These are phyloP conservation scores for Caenorhabditis uteleia DNA, from an alignment of 2,888 invertebrate species.

Conservation along the genomic window DNA sequence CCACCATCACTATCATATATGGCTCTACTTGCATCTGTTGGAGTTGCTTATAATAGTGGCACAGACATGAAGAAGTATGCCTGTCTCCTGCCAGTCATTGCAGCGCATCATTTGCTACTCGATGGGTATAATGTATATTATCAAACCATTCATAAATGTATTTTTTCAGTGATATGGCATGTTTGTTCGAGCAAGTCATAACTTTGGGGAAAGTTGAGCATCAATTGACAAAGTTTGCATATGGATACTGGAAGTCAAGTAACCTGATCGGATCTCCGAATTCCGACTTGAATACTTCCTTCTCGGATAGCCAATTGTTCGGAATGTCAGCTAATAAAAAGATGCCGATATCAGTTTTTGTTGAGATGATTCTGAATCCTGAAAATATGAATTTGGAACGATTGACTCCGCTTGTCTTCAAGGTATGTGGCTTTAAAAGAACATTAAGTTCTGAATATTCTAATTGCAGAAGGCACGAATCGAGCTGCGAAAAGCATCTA, in stretches of 20 bases:
- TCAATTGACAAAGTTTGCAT: conserved; percentile 56
- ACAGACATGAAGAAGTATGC: conserved; percentile 56
- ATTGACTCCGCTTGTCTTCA: conserved; percentile 75
- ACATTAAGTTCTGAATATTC: background rate
- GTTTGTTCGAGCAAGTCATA: conserved; percentile 61
- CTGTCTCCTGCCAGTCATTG: conserved; percentile 57
- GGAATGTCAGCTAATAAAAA: conserved; percentile 39
- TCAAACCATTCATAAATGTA: background rate
- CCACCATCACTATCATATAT: conserved; percentile 61
- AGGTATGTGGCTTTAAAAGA: conserved; percentile 70
- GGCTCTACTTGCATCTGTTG: conserved; percentile 58
- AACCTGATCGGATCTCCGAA: conserved; percentile 27
- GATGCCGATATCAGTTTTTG: conserved; percentile 62
- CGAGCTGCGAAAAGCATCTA: conserved; percentile 52
- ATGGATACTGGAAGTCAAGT: conserved; percentile 48
- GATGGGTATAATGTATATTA: conserved; percentile 42
- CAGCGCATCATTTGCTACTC: conserved; percentile 62
- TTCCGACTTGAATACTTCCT: conserved; percentile 13
- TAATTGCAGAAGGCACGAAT: conserved; percentile 63
- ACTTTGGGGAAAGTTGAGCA: conserved; percentile 63
- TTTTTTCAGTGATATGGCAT: conserved; percentile 55
- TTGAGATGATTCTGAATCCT: conserved; percentile 75
- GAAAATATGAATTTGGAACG: conserved; percentile 76
- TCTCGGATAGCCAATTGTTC: conserved; percentile 13
- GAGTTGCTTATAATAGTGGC: conserved; percentile 58